Evolutionary conservation across 2,113 vertebrate genomes (phyloP).

Genomic region (Eleginops maclovinus): DNA sequence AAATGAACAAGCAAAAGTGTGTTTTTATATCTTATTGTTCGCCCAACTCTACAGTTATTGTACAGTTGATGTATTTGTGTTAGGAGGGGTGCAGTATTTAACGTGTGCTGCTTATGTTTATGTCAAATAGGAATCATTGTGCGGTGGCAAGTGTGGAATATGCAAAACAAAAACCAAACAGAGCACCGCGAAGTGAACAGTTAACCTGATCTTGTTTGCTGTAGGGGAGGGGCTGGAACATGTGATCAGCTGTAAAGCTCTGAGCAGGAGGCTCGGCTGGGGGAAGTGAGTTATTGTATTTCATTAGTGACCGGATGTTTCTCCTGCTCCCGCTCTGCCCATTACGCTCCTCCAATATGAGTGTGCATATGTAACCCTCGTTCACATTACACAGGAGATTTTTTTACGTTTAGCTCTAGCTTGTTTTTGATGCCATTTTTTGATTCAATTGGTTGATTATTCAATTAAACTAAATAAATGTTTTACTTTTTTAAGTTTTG

Average conservation of each 20-base stretch:
- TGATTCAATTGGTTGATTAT: no score
- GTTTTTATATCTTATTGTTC: no score
- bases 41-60: no score
- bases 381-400: no score
- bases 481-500: no score
- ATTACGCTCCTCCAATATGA: constrained; percentile 25
- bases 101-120: no score
- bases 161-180: background rate
- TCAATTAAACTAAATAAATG: no score
- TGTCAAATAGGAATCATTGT: no score
- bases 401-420: no score
- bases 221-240: constrained; percentile 8
- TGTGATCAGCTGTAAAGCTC: constrained; percentile 29
- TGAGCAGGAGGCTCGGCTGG: constrained; percentile 19
- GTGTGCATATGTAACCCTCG: no score
- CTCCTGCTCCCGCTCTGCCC: constrained; percentile 25
- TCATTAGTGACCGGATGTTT: constrained; percentile 68
- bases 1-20: background rate
- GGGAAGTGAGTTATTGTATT: constrained; percentile 69
- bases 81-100: no score
- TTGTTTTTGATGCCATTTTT: constrained; percentile 2
- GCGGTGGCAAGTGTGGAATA: background rate
- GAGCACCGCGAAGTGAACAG: background rate
- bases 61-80: no score
- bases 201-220: background rate